These are phyloP conservation scores for Oreocharis arfaki DNA, from an alignment of 2,113 vertebrate species.

Conservation along the genomic window DNA sequence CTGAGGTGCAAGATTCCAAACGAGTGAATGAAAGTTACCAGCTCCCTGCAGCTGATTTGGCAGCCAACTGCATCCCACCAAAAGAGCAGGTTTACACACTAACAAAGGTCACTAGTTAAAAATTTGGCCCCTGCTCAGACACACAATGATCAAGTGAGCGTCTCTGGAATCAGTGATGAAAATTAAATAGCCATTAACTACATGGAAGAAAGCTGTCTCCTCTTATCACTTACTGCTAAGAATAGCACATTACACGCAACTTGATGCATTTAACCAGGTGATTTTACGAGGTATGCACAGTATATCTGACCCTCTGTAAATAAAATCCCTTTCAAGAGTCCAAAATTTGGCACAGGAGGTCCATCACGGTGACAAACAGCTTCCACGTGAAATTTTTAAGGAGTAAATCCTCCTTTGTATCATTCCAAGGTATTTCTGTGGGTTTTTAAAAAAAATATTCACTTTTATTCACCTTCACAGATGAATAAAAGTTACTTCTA, in stretches of 20 bases:
- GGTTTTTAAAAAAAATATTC: neutral
- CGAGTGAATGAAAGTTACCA: neutral
- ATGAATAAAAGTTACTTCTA: neutral
- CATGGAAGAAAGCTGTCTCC: neutral
- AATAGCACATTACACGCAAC: neutral
- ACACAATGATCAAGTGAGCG: neutral
- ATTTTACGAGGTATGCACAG: neutral
- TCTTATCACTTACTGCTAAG: neutral
- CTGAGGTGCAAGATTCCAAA: neutral
- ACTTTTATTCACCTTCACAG: neutral
- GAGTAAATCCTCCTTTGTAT: neutral
- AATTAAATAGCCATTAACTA: neutral
- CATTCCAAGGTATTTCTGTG: neutral
- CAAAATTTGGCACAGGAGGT: neutral
- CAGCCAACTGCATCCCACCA: neutral
- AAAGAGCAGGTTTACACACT: neutral
- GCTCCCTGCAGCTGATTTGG: neutral
- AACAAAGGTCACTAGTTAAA: neutral
- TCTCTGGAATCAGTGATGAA: neutral
- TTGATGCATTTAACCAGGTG: neutral
- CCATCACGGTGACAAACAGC: neutral
- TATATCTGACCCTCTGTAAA: neutral
- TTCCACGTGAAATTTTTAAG: accelerated
- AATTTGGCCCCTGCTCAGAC: neutral
- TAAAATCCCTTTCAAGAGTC: neutral